Evolutionary conservation across 2,113 vertebrate genomes (phyloP), one percentile per base, ranked within the genome.

Genomic region (Cyphomyrus plagiostoma): DNA sequence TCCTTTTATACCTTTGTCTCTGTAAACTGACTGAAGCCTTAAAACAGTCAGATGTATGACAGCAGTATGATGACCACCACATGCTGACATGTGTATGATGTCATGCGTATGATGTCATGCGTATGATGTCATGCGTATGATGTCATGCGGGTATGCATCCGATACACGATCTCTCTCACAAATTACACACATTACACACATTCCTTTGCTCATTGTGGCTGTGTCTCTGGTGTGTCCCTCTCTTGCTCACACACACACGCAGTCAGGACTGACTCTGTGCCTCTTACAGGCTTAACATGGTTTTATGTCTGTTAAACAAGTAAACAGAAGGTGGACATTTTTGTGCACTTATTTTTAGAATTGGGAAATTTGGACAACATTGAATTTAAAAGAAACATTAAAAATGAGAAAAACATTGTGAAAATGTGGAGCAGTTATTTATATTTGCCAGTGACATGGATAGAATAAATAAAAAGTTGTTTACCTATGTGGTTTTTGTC

Each of bases 401-500:
- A 45, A 93, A 94, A 93, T 91, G 90, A 93, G 88, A 87, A 89
- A 91, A 30, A 88, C 86, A 91, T 91, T 93, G 84, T 91, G 52
- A 89, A 95, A 91, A 91, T 89, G 91, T 94, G 90, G 89, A 92
- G 89, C 91, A 91, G 93, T 93, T 93, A 91, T 96, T 96, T 95
- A 92, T 96, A 93, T 95, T 95, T 94, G 92, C 92, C 94, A 94
- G 94, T 95, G 93, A 95, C 93, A 92, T 93, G 92, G 49, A 89
- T 89, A 88, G 88, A 92, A 90, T 86, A 93, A 93, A 94, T 93
- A 92, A 49, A 95, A 94, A 94, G 93, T 94, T 94, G 92, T 93
- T 95, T 94, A 95, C 92, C 93, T 92, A 94, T 89, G 90, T 89
- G 91, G 35, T 56, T 26, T 45, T 91, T 83, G 91, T 93, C 66